A percentile compares a stretch with the other conserved stretches of the same genome.
phyloP scores from a whole-genome alignment of 2,797 vertebrate genomes.

The Spheniscus humboldti region DNA sequence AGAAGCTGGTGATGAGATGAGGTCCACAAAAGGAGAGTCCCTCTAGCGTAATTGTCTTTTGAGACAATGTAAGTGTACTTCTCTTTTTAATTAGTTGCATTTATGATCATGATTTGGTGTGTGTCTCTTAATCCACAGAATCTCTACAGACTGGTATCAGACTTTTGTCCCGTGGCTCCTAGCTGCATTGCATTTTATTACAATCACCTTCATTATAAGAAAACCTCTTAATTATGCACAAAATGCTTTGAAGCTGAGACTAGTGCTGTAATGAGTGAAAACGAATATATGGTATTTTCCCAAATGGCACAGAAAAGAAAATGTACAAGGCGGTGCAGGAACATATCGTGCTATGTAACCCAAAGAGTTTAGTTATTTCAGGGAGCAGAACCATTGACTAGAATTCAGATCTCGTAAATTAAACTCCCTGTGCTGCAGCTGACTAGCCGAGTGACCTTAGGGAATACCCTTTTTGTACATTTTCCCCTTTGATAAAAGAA shows the following conservation, averaged over 20 bases:
- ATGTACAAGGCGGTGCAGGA: background rate
- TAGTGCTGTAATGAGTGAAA: background rate
- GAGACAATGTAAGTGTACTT: background rate
- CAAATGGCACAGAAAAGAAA: background rate
- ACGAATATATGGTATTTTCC: background rate
- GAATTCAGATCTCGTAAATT: background rate
- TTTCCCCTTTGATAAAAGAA: background rate
- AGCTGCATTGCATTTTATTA: background rate
- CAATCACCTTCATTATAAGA: background rate
- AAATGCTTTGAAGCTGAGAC: conserved; percentile 38
- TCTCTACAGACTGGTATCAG: background rate
- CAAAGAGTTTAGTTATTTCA: background rate
- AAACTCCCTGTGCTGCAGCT: background rate
- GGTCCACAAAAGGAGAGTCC: background rate
- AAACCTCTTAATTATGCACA: conserved; percentile 36
- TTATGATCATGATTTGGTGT: background rate
- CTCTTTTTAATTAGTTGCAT: background rate
- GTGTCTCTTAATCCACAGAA: background rate
- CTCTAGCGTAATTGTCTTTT: background rate
- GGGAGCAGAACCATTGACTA: background rate
- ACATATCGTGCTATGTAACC: background rate
- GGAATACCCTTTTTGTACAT: background rate
- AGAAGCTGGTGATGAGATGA: background rate
- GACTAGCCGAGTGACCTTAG: background rate
- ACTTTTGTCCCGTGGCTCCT: background rate